phyloP scores from a whole-genome alignment of 2,113 vertebrate genomes.

The Engystomops pustulosus region DNA sequence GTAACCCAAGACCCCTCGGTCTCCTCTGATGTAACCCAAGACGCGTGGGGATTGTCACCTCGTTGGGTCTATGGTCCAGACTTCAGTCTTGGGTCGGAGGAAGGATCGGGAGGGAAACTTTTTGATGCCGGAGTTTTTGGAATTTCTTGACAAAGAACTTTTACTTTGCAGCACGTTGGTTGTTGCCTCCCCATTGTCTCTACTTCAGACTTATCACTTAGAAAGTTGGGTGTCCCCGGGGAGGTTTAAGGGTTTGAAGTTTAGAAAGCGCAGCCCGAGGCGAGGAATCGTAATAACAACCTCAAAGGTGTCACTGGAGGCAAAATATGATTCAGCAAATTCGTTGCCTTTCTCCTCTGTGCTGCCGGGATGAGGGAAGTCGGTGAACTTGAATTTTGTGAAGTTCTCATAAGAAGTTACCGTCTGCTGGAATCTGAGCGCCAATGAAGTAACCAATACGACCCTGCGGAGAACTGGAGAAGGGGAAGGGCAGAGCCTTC shows the following conservation, averaged over 20 bases:
- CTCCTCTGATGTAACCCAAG: too few species aligned
- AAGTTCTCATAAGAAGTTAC: background rate
- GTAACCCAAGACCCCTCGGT: too few species aligned
- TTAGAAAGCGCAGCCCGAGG: conserved; percentile 1
- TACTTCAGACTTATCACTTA: conserved; percentile 15
- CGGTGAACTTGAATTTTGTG: background rate
- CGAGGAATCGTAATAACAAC: background rate
- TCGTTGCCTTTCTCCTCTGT: background rate
- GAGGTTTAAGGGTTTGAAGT: conserved; percentile 19
- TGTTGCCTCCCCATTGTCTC: background rate
- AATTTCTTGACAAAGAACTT: background rate
- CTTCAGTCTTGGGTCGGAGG: too few species aligned
- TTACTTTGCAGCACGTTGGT: background rate
- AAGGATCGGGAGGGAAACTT: background rate
- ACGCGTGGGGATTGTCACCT: background rate
- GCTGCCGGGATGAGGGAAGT: background rate
- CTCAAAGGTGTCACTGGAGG: conserved; percentile 44
- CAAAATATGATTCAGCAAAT: conserved; percentile 35
- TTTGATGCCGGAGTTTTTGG: background rate
- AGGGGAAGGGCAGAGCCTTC: too few species aligned
- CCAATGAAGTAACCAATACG: background rate
- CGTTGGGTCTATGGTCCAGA: background rate
- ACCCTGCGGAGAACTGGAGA: too few species aligned
- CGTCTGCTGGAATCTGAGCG: background rate
- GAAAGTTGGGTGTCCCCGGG: background rate